phyloP scores from a whole-genome alignment of 2,797 vertebrate species.

The Mastacembelus armatus region DNA sequence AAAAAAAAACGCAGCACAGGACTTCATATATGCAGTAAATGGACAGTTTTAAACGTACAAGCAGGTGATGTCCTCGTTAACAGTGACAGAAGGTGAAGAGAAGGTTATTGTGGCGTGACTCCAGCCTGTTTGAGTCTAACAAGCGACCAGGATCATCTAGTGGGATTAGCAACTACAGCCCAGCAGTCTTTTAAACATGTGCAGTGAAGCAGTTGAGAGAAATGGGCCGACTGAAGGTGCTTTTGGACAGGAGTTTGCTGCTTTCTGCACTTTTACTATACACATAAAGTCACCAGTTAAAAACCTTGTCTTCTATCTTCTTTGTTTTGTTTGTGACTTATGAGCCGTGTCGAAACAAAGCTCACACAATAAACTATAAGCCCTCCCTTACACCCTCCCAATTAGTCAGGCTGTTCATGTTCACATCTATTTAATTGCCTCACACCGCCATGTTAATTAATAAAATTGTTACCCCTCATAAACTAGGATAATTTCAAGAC shows the following conservation, averaged over 20 bases:
- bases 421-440: conserved; percentile 63
- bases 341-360: conserved; percentile 54
- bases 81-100: conserved; percentile 52
- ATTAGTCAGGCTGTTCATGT: conserved; percentile 67
- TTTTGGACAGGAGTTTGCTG: background rate
- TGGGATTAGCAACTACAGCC: conserved; percentile 57
- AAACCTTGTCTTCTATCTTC: conserved; percentile 4
- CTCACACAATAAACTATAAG: conserved; percentile 60
- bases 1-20: too few species aligned
- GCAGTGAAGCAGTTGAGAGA: conserved; percentile 43
- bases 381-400: conserved; percentile 53
- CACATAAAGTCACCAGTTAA: conserved; percentile 7
- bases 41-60: background rate
- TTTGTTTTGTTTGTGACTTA: conserved; percentile 55
- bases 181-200: conserved; percentile 64
- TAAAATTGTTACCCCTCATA: conserved; percentile 73
- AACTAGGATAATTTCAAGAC: conserved; percentile 72
- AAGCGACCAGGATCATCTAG: conserved; percentile 69
- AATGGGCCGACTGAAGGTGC: conserved; percentile 56
- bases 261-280: conserved; percentile 15
- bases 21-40: background rate
- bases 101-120: conserved; percentile 66
- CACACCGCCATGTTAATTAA: conserved; percentile 67
- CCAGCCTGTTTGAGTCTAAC: conserved; percentile 62
- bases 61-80: conserved; percentile 44